Evolutionary conservation across 37 sponge, comb jelly and placozoan species (phyloP).

Genomic region (Haliclona indistincta): DNA sequence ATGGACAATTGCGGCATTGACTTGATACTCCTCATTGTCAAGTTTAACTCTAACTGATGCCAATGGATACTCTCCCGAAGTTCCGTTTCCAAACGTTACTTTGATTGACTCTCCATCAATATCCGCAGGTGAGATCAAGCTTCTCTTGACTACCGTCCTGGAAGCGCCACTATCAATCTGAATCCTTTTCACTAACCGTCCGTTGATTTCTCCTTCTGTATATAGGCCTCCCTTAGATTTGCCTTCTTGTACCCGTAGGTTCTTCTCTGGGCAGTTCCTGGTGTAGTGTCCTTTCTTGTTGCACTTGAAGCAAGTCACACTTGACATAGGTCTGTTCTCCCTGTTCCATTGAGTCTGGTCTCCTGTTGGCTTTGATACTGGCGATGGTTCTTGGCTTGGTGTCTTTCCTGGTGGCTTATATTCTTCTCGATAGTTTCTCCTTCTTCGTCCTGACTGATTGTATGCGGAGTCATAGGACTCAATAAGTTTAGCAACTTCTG

Average conservation of each 20-base stretch:
- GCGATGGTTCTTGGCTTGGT: no score
- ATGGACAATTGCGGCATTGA: not conserved
- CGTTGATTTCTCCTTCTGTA: not conserved
- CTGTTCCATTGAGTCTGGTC: not conserved
- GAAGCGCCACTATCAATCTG: conserved; percentile 1
- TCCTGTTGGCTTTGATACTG: not conserved
- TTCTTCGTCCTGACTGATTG: no score
- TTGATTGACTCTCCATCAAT: not conserved
- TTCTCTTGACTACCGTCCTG: not conserved
- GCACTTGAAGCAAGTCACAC: conserved; percentile 1
- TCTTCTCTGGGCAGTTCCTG: not conserved
- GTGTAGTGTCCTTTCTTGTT: conserved; percentile 3
- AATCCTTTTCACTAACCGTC: not conserved
- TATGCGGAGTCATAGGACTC: conserved; percentile 12
- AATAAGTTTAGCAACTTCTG: conserved; percentile 1
- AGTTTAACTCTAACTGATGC: not conserved
- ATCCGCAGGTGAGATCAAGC: not conserved
- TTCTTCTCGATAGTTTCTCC: no score
- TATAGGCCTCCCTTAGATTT: not conserved
- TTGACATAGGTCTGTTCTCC: not conserved
- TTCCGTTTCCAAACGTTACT: not conserved
- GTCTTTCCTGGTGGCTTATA: no score
- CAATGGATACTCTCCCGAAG: not conserved
- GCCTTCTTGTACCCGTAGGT: not conserved
- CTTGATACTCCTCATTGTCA: not conserved